Evolutionary conservation across 2,797 vertebrate genomes (phyloP).

Genomic region (Acipenser transmontanus): DNA sequence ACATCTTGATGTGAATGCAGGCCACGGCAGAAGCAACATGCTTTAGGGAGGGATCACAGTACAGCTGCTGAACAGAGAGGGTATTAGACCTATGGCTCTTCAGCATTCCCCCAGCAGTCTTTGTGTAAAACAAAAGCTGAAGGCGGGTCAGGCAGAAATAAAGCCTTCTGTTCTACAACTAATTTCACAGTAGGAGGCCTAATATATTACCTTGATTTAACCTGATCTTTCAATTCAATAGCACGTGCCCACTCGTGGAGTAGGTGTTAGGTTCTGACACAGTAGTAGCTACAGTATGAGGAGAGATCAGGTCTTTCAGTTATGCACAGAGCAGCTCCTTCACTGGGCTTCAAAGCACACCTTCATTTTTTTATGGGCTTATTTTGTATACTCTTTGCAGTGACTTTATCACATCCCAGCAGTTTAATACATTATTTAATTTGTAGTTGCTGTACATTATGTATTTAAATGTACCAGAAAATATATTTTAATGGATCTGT

Average conservation of each 20-base stretch:
- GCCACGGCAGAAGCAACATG: not conserved
- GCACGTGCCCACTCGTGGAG: slow-evolving; percentile 1
- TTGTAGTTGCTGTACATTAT: too few species aligned
- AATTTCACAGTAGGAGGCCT: not conserved
- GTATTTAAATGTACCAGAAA: too few species aligned
- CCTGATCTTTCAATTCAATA: not conserved
- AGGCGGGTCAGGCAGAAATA: not conserved
- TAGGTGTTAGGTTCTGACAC: not conserved
- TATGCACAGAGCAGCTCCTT: too few species aligned
- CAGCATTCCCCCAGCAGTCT: not conserved
- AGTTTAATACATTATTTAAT: too few species aligned
- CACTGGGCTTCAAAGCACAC: not conserved
- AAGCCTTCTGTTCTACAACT: not conserved
- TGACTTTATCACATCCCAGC: too few species aligned
- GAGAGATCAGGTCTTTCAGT: not conserved
- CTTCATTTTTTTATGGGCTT: too few species aligned
- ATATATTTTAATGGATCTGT: too few species aligned
- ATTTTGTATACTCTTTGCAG: too few species aligned
- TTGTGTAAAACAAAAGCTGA: not conserved
- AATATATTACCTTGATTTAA: not conserved
- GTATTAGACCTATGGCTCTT: not conserved
- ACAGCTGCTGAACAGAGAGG: not conserved
- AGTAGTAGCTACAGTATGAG: not conserved
- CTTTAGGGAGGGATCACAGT: not conserved
- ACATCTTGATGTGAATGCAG: not conserved